A percentile compares a stretch with the other conserved stretches of the same genome.
Evolutionary conservation across 2,888 invertebrate genomes (phyloP).

Genomic region (Nephrocerus scutellatus): DNA sequence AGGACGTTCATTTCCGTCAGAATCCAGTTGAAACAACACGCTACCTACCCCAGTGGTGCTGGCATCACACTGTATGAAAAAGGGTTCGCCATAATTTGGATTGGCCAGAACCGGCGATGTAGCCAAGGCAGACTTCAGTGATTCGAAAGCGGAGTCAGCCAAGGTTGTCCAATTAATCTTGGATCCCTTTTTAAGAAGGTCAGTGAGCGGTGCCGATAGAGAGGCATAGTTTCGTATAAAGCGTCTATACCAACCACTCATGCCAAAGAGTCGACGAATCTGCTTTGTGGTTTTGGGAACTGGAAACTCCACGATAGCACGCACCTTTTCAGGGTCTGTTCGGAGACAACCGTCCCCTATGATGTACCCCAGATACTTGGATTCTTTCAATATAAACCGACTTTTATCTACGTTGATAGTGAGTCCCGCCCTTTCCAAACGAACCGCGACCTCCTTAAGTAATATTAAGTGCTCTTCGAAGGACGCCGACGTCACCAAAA

Average conservation of each 20-base stretch:
- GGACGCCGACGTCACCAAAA: slow-evolving; percentile 1
- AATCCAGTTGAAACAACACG: slow-evolving; percentile 5
- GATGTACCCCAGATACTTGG: slow-evolving; percentile 5
- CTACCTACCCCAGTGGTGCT: slow-evolving; percentile 5
- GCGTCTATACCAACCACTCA: slow-evolving; percentile 3
- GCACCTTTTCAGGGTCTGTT: slow-evolving; percentile 9
- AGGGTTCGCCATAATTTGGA: slow-evolving; percentile 1
- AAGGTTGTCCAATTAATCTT: not conserved
- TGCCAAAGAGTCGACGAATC: too few species aligned
- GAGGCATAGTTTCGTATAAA: slow-evolving; percentile 5
- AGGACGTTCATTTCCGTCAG: slow-evolving; percentile 8
- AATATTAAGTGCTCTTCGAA: slow-evolving; percentile 5
- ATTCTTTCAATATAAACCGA: slow-evolving; percentile 4
- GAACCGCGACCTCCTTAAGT: slow-evolving; percentile 1
- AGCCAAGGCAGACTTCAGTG: slow-evolving; percentile 2
- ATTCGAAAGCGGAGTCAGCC: slow-evolving; percentile 4
- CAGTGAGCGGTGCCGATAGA: slow-evolving; percentile 3
- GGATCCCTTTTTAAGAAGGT: not conserved
- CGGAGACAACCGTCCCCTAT: slow-evolving; percentile 6
- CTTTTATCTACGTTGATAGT: slow-evolving; percentile 4
- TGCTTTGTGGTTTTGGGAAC: too few species aligned
- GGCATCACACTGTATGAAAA: slow-evolving; percentile 10
- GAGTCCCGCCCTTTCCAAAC: not conserved
- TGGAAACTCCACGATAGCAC: too few species aligned
- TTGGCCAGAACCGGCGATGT: slow-evolving; percentile 8